Evolutionary conservation across 2,888 invertebrate species (phyloP), one percentile per base, ranked within the genome.

Genomic region (Cremastobaeus sp.): DNA sequence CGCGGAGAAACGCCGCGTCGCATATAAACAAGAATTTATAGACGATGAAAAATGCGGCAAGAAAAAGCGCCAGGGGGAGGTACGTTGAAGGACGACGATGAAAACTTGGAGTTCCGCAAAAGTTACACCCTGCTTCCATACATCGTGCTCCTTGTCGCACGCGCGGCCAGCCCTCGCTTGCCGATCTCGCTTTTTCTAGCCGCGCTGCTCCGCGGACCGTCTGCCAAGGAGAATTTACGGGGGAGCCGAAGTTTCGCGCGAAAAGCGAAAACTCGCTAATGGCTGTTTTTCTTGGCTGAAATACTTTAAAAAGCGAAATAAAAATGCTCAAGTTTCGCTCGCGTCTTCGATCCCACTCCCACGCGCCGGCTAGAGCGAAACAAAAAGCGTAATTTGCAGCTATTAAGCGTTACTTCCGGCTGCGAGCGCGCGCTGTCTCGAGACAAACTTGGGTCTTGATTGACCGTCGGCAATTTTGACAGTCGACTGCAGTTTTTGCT

Each of bases 251-350:
- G 86, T 87, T 86, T 86, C 82, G 82, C 82, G 85, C 85, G 85
- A 87, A 86, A 87, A 86, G 84, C 86, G 85, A 87, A 86, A 87
- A 86, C 86, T 84, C 80, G 86, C 87, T 87, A 87, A 87, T 87
- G 87, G 86, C 85, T 87, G 86, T 86, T 87, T 87, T 87, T 86
- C 87, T 87, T 87, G 82, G 82, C 79, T 78, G 82, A 84, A 84
- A 86, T 86, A 85, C 84, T 86, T 85, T 84, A 86, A 83, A 85
- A 83, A 82, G 77, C 74, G 79, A 80, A 84, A 84, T 85, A 85
- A 85, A 85, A 86, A 85, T 82, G 82, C 79, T 81, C 81, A 81
- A 79, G 77, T 79, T 78, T 66, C 47, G 43, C 50, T 68, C 52
- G 14, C 68, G 71, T 54, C 70, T 54, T 74, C 45, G 50, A 60